Conservation (phyloP, 2,888 invertebrate species). For the Notodonta ziczac region DNA sequence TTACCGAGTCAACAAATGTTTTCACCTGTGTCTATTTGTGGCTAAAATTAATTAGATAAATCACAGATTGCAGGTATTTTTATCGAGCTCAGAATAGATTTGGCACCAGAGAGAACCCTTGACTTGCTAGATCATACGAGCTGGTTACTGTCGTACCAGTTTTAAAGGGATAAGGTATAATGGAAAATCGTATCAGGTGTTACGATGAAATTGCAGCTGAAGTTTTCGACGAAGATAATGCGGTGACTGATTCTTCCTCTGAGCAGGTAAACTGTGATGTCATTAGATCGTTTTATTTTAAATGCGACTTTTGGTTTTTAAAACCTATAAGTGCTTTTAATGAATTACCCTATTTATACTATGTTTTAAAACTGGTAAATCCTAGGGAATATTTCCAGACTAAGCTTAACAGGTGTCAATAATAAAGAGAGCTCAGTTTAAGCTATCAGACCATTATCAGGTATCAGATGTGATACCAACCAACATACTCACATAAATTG, state of each 20-base stretch:
- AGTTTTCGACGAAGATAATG: slow-evolving; percentile 85
- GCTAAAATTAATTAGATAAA: slow-evolving; percentile 24
- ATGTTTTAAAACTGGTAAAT: too few species aligned
- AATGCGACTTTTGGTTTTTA: too few species aligned
- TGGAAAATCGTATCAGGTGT: slow-evolving; percentile 71
- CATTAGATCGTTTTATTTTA: background rate
- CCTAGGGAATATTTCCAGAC: too few species aligned
- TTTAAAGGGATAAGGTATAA: slow-evolving; percentile 31
- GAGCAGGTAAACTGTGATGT: slow-evolving; percentile 63
- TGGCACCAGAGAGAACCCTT: slow-evolving; percentile 11
- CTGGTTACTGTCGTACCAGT: background rate
- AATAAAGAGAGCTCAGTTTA: too few species aligned
- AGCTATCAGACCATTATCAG: too few species aligned
- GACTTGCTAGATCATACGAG: background rate
- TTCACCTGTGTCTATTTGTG: slow-evolving; percentile 13
- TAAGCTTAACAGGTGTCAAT: too few species aligned
- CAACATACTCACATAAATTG: too few species aligned
- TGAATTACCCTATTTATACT: too few species aligned
- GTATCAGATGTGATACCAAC: too few species aligned
- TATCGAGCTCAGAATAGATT: slow-evolving; percentile 29
- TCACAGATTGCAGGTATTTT: slow-evolving; percentile 32
- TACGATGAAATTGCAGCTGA: slow-evolving; percentile 66
- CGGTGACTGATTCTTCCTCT: slow-evolving; percentile 68
- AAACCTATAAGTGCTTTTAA: too few species aligned
- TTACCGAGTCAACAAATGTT: slow-evolving; percentile 6